Base-by-base conservation (phyloP, 2,888 invertebrate species). In the Eupithecia subumbrata region DNA sequence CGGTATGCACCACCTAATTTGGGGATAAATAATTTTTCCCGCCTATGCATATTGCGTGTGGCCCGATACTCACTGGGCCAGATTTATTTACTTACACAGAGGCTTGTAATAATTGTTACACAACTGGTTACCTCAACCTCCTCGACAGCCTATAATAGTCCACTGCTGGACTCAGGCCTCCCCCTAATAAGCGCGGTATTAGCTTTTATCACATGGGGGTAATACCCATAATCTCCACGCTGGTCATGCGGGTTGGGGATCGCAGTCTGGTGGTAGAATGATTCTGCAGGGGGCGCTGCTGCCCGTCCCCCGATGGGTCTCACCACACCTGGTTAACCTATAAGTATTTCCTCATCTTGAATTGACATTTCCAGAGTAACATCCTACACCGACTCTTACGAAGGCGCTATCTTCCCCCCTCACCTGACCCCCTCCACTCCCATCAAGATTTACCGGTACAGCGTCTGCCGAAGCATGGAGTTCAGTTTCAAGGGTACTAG, bases 341-440 rank as follows among this genome's bases (percentile, higher is more conserved):
- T 11, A 40, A 40, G 37, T 11, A 64, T 64, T 64, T 34, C 63
- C 48, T 48, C 48, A 48, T 18, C 18, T 52, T 18, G 18, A n/a
- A 52, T 52, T 52, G 52, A 52, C n/a, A 52, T 56, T 56, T 81
- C 34, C 77, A 83, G 83, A 9, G 67, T 72, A 16, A n/a, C 37
- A 7, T 30, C n/a, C n/a, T 91, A 97, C 14, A 95, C 95, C 81
- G 97, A 97, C n/a, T 88, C 95, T 0, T 96, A 96, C 76, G 97
- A 97, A 87, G 97, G 97, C 0, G 95, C 96, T 0, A 87, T 97
- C 2, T 97, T 97, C 83, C 97, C 97, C 0, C 90, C 95, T 2
- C 90, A 95, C 72, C 84, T 98, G 71, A 89, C 89, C 16, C 90
- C 92, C 60, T 93, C 92, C 0, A 93, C 91, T 0, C 85, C 88